A percentile compares a stretch with the other conserved stretches of the same genome.
Evolutionary conservation across 1,140 invertebrate genomes (phyloP).

Genomic region (Thereuonema tuberculata): DNA sequence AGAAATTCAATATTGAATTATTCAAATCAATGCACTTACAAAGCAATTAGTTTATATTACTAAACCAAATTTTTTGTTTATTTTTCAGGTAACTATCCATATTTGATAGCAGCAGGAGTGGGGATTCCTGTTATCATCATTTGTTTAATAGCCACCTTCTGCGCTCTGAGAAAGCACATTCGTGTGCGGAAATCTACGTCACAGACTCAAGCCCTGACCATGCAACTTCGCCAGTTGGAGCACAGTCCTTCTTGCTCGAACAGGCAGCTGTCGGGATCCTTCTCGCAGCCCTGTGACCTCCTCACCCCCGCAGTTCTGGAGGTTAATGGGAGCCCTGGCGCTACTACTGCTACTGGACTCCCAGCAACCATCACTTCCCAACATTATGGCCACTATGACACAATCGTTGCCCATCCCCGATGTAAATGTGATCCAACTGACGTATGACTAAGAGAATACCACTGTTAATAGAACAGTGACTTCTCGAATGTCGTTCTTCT

Average conservation of each 20-base stretch:
- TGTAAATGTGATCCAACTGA: not conserved
- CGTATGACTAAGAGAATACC: not conserved
- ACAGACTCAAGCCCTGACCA: slow-evolving; percentile 13
- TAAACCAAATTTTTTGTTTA: not conserved
- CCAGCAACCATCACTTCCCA: not conserved
- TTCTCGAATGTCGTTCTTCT: no score
- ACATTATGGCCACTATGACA: not conserved
- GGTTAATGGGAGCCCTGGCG: not conserved
- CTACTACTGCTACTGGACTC: not conserved
- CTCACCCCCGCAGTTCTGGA: not conserved
- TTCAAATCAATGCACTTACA: no score
- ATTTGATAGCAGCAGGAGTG: slow-evolving; percentile 17
- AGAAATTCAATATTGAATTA: no score
- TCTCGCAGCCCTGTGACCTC: slow-evolving; percentile 10
- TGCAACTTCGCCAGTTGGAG: slow-evolving; percentile 20
- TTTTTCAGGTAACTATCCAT: slow-evolving; percentile 9
- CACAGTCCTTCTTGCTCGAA: slow-evolving; percentile 17
- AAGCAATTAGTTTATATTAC: not conserved
- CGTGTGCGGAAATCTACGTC: not conserved
- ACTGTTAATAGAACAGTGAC: no score
- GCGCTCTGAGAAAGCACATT: slow-evolving; percentile 8
- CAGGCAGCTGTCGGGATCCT: slow-evolving; percentile 1
- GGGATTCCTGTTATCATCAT: slow-evolving; percentile 12
- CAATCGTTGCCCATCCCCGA: not conserved
- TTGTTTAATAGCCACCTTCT: slow-evolving; percentile 13